phyloP scores from a whole-genome alignment of 2,797 vertebrate species.

The Urocyon cinereoargenteus region DNA sequence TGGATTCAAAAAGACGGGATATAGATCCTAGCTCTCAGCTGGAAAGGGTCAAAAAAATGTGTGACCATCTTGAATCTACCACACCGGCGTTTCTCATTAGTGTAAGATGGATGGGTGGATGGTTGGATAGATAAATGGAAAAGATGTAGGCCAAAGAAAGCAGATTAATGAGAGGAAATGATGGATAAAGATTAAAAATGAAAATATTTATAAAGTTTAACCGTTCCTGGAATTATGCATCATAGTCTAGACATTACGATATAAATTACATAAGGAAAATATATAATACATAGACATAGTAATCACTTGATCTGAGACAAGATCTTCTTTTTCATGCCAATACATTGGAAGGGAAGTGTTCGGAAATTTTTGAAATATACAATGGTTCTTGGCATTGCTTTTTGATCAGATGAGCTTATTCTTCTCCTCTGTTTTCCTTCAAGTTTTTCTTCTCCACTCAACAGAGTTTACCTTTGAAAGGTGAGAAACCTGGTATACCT shows the following conservation, averaged over 20 bases:
- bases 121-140: neutral
- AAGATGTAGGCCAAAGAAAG: neutral
- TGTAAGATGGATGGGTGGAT: neutral
- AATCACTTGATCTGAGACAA: neutral
- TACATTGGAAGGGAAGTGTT: neutral
- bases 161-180: neutral
- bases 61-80: neutral
- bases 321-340: neutral
- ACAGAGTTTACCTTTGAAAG: conserved; percentile 2
- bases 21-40: neutral
- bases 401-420: neutral
- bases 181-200: neutral
- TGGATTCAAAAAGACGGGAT: neutral
- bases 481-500: neutral
- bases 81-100: neutral
- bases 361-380: neutral
- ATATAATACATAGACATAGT: neutral
- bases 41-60: neutral
- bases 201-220: conserved; percentile 29
- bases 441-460: conserved; percentile 34
- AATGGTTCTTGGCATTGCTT: neutral
- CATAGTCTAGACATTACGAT: neutral
- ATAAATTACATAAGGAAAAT: neutral
- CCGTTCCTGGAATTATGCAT: neutral
- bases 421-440: neutral